Conservation (phyloP, 1,140 invertebrate genomes). For the Drosophila insularis region DNA sequence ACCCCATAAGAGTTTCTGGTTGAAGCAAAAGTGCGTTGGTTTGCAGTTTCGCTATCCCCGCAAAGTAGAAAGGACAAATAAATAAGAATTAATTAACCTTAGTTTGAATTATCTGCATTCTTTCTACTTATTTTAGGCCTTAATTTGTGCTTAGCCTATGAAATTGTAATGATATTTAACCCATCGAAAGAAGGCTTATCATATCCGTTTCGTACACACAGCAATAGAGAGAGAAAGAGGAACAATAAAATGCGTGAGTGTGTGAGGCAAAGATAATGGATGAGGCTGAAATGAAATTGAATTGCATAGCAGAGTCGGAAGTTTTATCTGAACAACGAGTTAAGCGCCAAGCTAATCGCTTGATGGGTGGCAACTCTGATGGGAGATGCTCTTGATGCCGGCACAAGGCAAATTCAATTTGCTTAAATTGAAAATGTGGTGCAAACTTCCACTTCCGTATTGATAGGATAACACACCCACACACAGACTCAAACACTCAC, state of each 20-base stretch:
- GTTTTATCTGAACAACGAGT: slow-evolving; percentile 52
- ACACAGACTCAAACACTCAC: slow-evolving; percentile 14
- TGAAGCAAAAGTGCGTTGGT: no score
- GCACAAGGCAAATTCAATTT: slow-evolving; percentile 67
- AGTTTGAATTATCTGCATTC: not conserved
- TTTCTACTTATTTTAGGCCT: not conserved
- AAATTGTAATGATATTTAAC: not conserved
- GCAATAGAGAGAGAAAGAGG: not conserved
- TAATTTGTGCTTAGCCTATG: not conserved
- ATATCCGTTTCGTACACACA: not conserved
- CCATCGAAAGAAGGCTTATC: not conserved
- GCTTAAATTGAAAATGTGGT: slow-evolving; percentile 72
- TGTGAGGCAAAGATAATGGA: not conserved
- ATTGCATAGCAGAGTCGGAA: slow-evolving; percentile 40
- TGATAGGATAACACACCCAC: slow-evolving; percentile 54
- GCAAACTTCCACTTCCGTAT: slow-evolving; percentile 65
- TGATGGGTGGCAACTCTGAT: slow-evolving; percentile 51
- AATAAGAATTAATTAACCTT: not conserved
- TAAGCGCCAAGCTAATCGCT: slow-evolving; percentile 48
- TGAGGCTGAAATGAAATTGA: slow-evolving; percentile 20
- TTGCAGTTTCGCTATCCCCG: no score
- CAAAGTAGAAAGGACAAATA: not conserved
- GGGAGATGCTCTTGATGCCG: not conserved
- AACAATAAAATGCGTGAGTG: slow-evolving; percentile 24
- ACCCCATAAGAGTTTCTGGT: no score